Percentiles rank a stretch among this genome's conserved stretches.
Evolutionary conservation across 2,888 invertebrate genomes (phyloP).

Genomic region (Dynastes maya): DNA sequence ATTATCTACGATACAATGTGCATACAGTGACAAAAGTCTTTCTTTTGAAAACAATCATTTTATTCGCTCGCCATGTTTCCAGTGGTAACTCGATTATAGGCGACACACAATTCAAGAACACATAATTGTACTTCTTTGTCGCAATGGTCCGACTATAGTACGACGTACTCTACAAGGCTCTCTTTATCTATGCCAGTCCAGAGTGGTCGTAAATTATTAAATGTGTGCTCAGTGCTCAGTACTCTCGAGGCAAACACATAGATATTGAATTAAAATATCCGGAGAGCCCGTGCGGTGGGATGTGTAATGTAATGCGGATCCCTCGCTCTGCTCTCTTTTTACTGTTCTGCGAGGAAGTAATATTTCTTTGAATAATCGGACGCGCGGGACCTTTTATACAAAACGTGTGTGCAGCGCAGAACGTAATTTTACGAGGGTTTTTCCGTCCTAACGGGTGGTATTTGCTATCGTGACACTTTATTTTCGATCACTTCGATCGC

Average conservation of each 20-base stretch:
- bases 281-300: slow-evolving; percentile 1
- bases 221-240: slow-evolving; percentile 27
- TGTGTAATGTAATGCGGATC: slow-evolving; percentile 43
- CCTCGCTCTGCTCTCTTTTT: background rate
- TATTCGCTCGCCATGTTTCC: background rate
- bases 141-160: slow-evolving; percentile 6
- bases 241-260: slow-evolving; percentile 19
- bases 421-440: slow-evolving; percentile 50
- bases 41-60: slow-evolving; percentile 26
- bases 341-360: slow-evolving; percentile 43
- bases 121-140: slow-evolving; percentile 36
- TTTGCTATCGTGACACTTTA: slow-evolving; percentile 28
- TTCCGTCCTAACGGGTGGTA: slow-evolving; percentile 3
- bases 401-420: slow-evolving; percentile 50
- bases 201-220: slow-evolving; percentile 27
- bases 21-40: background rate
- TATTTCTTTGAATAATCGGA: slow-evolving; percentile 53
- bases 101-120: background rate
- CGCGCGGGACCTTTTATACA: slow-evolving; percentile 51
- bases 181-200: background rate
- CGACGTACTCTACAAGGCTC: no score
- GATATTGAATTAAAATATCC: slow-evolving; percentile 52
- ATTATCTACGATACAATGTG: no score
- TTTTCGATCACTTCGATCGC: slow-evolving; percentile 22
- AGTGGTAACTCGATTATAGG: background rate